Base-by-base conservation (phyloP, 2,113 vertebrate genomes). In the Neodontobutis hainanensis region DNA sequence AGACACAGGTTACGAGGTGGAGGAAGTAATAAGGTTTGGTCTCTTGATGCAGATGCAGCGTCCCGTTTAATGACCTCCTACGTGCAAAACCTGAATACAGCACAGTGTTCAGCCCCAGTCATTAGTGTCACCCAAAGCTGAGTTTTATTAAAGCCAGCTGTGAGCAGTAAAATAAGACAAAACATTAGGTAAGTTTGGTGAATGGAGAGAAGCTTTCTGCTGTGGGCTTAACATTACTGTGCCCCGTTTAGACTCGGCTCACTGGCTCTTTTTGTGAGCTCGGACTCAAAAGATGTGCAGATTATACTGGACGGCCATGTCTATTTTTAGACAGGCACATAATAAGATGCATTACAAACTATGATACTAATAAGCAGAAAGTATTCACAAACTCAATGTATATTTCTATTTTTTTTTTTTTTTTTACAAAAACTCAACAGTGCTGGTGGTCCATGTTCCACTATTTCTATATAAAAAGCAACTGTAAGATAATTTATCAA, bases 21-120 rank as follows among this genome's bases (percentile, higher is more conserved):
- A 84, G 75, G 80, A 71, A 34, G 43, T 82, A 75, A 84, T 86
- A 70, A 86, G 70, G 67, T 84, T 84, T 74, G 62, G 69, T 84
- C 70, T 79, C 85, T 46, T 63, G 61, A 73, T 48, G 64, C 76
- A 75, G 48, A 72, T 4, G 6, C 52, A 10, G 53, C 57, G 50
- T 68, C 59, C 71, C 63, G 65, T 64, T 53, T 71, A 75, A 79
- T 80, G 73, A 75, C 52, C 77, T 63, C 68, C 68, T 63, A 58
- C 62, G 81, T 61, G 43, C 55, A 34, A 64, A 15, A 27, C 19
- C 11, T 57, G 15, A 45, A 71, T 68, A 47, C 77, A 71, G 61
- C 51, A 35, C 63, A 53, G 49, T 2, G 2, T 58, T 73, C 62
- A 61, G 55, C 14, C 11, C 1, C 36, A 34, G 50, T 77, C 50